Conservation (phyloP, 2,888 invertebrate genomes). For the Smittia sp. region DNA sequence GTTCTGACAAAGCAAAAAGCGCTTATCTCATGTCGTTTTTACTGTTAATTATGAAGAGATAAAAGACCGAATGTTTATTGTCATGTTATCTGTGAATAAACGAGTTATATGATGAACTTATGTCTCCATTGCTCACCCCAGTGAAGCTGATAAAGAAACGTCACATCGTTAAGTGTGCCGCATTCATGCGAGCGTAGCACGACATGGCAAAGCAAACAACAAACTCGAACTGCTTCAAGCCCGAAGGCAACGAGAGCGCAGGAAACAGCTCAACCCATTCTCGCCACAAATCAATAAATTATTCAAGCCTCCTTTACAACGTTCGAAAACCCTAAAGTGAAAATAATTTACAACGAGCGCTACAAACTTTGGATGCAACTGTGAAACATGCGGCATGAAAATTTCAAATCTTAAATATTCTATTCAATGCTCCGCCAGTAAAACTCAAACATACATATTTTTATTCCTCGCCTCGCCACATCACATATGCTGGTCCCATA, state of each 20-base stretch:
- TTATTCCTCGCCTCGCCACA: neutral
- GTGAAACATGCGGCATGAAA: neutral
- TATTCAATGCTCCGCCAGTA: neutral
- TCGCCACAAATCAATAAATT: neutral
- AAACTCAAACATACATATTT: neutral
- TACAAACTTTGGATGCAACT: neutral
- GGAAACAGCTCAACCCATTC: neutral
- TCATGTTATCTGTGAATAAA: constrained; percentile 25
- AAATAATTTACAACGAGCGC: neutral
- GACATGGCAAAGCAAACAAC: neutral
- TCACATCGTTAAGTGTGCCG: neutral
- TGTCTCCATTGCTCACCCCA: neutral
- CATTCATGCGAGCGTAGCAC: neutral
- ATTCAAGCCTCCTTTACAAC: constrained; percentile 5
- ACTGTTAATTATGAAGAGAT: constrained; percentile 36
- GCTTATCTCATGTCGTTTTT: constrained; percentile 25
- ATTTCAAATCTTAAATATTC: constrained; percentile 5
- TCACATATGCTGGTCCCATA: neutral
- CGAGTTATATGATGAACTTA: constrained; percentile 3
- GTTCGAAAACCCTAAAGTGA: neutral
- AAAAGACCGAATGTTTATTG: constrained; percentile 20
- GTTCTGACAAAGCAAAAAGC: neutral
- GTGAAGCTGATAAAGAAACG: neutral
- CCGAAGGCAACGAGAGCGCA: neutral
- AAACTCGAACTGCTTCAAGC: neutral